phyloP scores from a whole-genome alignment of 2,888 invertebrate species.

The Amblyjoppa proteus region DNA sequence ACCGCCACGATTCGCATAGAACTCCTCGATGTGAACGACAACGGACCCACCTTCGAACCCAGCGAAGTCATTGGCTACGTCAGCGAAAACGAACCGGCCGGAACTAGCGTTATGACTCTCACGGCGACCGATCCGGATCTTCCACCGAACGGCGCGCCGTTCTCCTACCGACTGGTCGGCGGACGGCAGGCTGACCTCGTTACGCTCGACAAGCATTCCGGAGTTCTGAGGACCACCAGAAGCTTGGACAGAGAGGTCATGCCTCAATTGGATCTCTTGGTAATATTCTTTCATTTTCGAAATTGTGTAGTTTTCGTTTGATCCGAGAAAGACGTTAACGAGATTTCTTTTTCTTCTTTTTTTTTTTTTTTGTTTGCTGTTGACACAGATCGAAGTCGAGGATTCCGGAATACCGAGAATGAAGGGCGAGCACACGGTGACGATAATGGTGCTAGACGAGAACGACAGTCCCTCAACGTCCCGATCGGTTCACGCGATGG shows the following conservation, averaged over 20 bases:
- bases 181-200: constrained; percentile 92
- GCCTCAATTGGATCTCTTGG: constrained; percentile 90
- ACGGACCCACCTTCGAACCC: constrained; percentile 93
- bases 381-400: constrained; percentile 90
- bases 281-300: constrained; percentile 72
- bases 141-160: constrained; percentile 96
- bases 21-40: constrained; percentile 96
- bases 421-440: constrained; percentile 92
- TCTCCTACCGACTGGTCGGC: constrained; percentile 92
- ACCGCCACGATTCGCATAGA: constrained; percentile 93
- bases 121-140: constrained; percentile 95
- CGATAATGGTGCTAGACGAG: constrained; percentile 92
- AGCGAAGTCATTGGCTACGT: constrained; percentile 91
- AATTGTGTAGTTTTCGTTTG: neutral
- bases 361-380: constrained; percentile 35
- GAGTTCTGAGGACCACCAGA: constrained; percentile 91
- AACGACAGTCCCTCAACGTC: constrained; percentile 96
- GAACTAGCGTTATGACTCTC: constrained; percentile 93
- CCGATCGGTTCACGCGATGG: constrained; percentile 92
- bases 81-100: constrained; percentile 94
- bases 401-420: constrained; percentile 95
- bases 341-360: constrained; percentile 60
- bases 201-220: constrained; percentile 92
- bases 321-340: neutral
- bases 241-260: constrained; percentile 93